Base-by-base conservation (phyloP, 2,113 vertebrate genomes). In the Xiphias gladius region DNA sequence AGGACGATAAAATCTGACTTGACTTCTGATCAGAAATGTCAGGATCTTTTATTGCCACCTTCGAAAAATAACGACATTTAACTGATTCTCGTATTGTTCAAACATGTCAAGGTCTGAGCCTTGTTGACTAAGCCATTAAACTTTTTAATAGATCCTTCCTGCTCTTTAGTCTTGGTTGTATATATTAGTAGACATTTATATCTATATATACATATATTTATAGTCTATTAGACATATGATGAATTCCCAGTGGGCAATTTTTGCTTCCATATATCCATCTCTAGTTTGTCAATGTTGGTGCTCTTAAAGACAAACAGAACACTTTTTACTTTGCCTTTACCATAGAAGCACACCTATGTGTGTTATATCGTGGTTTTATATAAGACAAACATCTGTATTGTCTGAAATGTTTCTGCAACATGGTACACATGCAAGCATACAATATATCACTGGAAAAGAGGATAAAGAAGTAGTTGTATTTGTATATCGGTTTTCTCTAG, bases 11-110 rank as follows among this genome's bases (percentile, higher is more conserved):
- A 16, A 35, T 35, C 2, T 20, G 26, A 43, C 24, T 37, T 57
- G 55, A 54, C 57, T 14, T 63, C 48, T 54, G n/a, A 69, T 58
- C 32, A 74, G 52, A 82, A 58, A 37, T 2, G 2, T 46, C 48
- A 2, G 26, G 11, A 13, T 26, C 2, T 55, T 48, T 17, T 26
- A 41, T 37, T 22, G 63, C 30, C 43, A 17, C 41, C 1, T 13
- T 80, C 26, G 4, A 64, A 64, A 8, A 30, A 1, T 26, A 63
- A 79, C 26, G 17, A 52, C 17, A 17, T 32, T 64, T 14, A 46
- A 64, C 32, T 43, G 7, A 79, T 69, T 16, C 6, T 46, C 41
- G 12, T 54, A 22, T 41, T 41, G 12, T 17, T 2, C 11, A 68
- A 28, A n/a, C 43, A 28, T 28, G 17, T 50, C 22, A 57, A 16